Base-by-base conservation (phyloP, 2,797 vertebrate species). In the Tenualosa ilisha region DNA sequence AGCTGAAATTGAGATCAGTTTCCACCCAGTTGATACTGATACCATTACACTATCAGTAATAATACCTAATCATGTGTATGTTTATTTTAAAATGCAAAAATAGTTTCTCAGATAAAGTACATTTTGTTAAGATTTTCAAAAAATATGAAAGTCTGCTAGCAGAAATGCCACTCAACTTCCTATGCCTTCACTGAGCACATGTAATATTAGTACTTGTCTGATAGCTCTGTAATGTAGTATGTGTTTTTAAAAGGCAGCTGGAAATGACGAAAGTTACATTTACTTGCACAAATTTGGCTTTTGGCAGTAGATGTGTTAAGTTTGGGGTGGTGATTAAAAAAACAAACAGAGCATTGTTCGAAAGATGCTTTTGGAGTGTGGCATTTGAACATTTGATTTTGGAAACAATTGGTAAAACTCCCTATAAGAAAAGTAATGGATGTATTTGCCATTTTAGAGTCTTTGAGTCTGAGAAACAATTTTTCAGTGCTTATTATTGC, bases 401-500 rank as follows among this genome's bases (percentile, higher is more conserved):
- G 82, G 37, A 17, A 75, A 84, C 84, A 56, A 84, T 84, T 72
- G 83, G 81, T 87, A 43, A 53, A 81, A 43, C 6, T 3, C 82
- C 61, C 46, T 31, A 82, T 11, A 12, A 85, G 85, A 82, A 82
- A 68, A 68, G 83, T 81, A 86, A 86, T 50, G 75, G 89, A 90
- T 89, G 84, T 26, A 68, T 81, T 84, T 88, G 83, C 85, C 61
- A 63, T 68, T 65, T 84, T 84, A 87, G 88, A 87, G 51, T 82
- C 63, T 81, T 89, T 50, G 85, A 90, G 89, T 86, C 92, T 91
- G 92, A 92, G 93, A 94, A 94, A 93, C 91, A 88, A 87, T 90
- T 88, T 92, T 93, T 86, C 85, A 90, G 88, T 86, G 72, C 85
- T 88, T 91, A 91, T 91, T 85, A 89, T 90, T 93, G 90, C 86